Conservation (phyloP, 2,113 vertebrate species). For the Recurvirostra avosetta region DNA sequence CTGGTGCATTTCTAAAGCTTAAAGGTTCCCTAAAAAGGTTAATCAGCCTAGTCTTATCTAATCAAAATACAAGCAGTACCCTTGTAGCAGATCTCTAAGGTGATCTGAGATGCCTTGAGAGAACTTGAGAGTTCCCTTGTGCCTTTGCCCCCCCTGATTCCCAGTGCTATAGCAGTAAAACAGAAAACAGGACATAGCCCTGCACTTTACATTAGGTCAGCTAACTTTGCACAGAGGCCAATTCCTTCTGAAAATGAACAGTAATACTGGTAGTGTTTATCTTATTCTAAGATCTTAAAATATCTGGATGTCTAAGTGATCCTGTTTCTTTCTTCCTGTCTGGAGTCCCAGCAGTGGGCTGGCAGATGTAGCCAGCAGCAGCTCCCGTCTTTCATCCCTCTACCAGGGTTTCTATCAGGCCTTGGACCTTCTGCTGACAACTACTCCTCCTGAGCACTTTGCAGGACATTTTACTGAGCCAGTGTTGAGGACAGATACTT, state of each 20-base stretch:
- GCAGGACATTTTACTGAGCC: neutral
- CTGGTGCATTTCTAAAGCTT: neutral
- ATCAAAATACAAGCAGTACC: neutral
- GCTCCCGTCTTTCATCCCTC: neutral
- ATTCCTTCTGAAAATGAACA: neutral
- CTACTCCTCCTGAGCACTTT: neutral
- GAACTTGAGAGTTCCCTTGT: neutral
- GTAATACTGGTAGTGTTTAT: neutral
- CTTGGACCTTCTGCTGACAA: neutral
- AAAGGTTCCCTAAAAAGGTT: neutral
- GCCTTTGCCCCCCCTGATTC: neutral
- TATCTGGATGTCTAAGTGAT: neutral
- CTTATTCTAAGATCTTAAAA: neutral
- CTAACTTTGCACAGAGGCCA: neutral
- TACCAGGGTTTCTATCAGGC: neutral
- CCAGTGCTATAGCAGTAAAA: neutral
- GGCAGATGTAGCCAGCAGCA: neutral
- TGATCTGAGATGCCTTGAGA: neutral
- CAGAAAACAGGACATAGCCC: neutral
- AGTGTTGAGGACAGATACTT: neutral
- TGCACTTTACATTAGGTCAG: neutral
- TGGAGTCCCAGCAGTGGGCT: neutral
- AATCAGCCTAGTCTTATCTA: neutral
- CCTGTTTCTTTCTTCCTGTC: neutral
- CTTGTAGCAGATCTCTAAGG: neutral